Base-by-base conservation (phyloP, 2,113 vertebrate species). In the Rhinoderma darwinii region DNA sequence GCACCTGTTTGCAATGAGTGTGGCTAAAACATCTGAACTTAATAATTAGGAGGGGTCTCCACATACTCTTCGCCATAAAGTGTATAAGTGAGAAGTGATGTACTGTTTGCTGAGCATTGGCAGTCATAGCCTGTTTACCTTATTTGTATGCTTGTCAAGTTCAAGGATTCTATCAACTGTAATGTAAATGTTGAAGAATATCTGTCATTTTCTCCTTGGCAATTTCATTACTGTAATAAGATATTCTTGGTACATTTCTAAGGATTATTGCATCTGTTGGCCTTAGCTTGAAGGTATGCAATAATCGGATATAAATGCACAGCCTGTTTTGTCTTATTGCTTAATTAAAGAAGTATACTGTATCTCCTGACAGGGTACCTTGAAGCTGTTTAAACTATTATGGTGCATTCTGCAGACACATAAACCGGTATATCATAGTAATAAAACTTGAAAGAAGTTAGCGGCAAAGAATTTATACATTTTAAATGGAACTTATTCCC, bases 381-480 rank as follows among this genome's bases (percentile, higher is more conserved):
- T 37, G 39, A 63, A 87, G 86, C 86, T 82, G n/a, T 87, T 82
- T 87, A 75, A 75, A 73, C 78, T 82, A 87, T 87, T 87, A 87
- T 39, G 79, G 51, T 75, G 74, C 78, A 74, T 82, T 82, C 66
- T 75, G 86, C 43, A 63, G 78, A 82, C 51, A 61, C 75, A 87
- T 87, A 87, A 87, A 87, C 54, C 27, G 37, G 47, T 75, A 74
- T 47, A 82, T 73, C 77, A 54, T 18, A 39, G 86, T 87, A 32
- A 87, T 87, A 87, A 87, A 87, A 87, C 86, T 87, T 59, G 39
- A 37, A 80, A 82, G 73, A 87, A 87, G 79, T 87, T 82, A 82
- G 72, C 86, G 75, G 79, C 51, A 27, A 75, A 82, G 86, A 87
- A 87, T 87, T 74, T 87, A 87, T 82, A 87, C 17, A 87, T 87